Percentiles rank a stretch among this genome's conserved stretches.
Evolutionary conservation across 1,140 invertebrate species (phyloP).

Genomic region (Drosophila willistoni): DNA sequence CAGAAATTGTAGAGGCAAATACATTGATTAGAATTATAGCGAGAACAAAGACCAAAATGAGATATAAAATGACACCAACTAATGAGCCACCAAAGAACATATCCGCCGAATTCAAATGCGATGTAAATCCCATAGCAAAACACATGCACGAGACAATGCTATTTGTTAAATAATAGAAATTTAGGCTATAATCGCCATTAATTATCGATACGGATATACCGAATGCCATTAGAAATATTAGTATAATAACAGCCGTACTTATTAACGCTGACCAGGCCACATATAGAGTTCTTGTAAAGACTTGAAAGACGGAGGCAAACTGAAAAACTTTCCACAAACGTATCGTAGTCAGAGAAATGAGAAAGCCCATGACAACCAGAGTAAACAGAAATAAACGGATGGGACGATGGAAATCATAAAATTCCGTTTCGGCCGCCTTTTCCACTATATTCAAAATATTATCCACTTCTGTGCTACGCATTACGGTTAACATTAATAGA

Average conservation of each 20-base stretch:
- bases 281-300: constrained; percentile 60
- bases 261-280: constrained; percentile 43
- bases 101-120: constrained; percentile 18
- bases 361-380: constrained; percentile 42
- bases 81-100: constrained; percentile 46
- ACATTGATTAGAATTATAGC: constrained; percentile 63
- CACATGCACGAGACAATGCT: constrained; percentile 54
- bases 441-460: constrained; percentile 23
- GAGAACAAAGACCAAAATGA: constrained; percentile 48
- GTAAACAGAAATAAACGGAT: constrained; percentile 6
- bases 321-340: constrained; percentile 72
- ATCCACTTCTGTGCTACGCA: constrained; percentile 14
- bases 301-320: constrained; percentile 65
- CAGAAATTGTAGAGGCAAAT: constrained; percentile 57
- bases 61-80: constrained; percentile 52
- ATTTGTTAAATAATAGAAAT: constrained; percentile 32
- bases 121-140: constrained; percentile 58
- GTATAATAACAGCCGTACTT: constrained; percentile 43
- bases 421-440: constrained; percentile 35
- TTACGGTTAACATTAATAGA: neutral
- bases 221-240: constrained; percentile 47
- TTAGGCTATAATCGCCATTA: constrained; percentile 55
- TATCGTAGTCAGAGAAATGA: constrained; percentile 61
- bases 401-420: constrained; percentile 41
- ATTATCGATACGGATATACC: constrained; percentile 52